These are phyloP conservation scores for Gryllus bimaculatus DNA, from an alignment of 1,140 invertebrate genomes.

Conservation along the genomic window DNA sequence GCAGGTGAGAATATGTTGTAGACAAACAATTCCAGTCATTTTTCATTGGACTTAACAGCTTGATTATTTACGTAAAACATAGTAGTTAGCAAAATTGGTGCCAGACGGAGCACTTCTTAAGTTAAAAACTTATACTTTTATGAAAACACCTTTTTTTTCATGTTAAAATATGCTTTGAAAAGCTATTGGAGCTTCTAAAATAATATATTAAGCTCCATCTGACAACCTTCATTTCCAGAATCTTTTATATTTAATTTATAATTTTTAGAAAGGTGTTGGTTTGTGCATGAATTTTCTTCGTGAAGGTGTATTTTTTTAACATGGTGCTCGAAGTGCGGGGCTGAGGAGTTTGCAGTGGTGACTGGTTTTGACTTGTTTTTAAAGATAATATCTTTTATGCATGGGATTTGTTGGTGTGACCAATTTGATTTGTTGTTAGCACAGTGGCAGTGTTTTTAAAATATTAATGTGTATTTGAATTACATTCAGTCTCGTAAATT, in stretches of 20 bases:
- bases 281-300: background rate
- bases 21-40: background rate
- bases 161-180: too few species aligned
- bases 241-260: background rate
- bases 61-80: background rate
- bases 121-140: background rate
- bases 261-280: background rate
- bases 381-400: background rate
- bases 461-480: background rate
- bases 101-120: background rate
- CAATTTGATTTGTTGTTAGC: background rate
- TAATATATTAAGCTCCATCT: background rate
- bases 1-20: constrained; percentile 12
- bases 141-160: background rate
- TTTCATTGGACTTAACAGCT: background rate
- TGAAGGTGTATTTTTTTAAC: background rate
- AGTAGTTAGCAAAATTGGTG: background rate
- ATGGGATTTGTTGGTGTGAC: background rate
- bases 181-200: too few species aligned
- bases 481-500: background rate
- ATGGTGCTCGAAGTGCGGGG: constrained; percentile 2
- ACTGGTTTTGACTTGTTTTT: background rate
- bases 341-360: background rate
- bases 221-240: background rate
- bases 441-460: background rate